Evolutionary conservation across 1,140 invertebrate species (phyloP), one percentile per base, ranked within the genome.

Genomic region (Melipona quadrifasciata): DNA sequence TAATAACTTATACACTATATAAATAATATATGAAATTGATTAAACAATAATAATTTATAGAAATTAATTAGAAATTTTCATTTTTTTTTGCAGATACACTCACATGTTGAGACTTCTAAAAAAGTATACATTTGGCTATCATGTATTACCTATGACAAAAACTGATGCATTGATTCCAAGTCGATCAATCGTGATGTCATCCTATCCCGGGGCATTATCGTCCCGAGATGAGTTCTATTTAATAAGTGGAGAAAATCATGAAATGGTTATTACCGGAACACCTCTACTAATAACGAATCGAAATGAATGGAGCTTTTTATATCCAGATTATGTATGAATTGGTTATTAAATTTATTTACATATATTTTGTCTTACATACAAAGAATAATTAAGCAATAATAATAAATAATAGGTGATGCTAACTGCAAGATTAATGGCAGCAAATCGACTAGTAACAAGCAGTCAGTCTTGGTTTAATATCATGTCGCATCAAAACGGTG

Each of bases 81-180:
- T 57, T 27, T 39, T 77, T 76, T 85, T 91, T 92, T 91, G 8
- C 84, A 96, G 96, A 80, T 99, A 98, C 91, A 96, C 96, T 39
- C 96, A 96, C 87, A 99, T 99, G 98, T 95, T 99, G 73, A 95
- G 98, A 87, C 96, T 99, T 27, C 95, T 99, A 90, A 99, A 99
- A 94, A 96, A 97, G 83, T 99, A 99, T 94, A 97, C 97, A 89
- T 97, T 99, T 80, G 96, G 96, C 85, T 98, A 97, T 91, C 97
- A 97, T 86, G 91, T 95, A 51, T 95, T 96, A 58, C 95, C 96
- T 1, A 72, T 67, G 4, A 61, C 55, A 67, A 90, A 82, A 87
- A 72, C 77, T 57, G 94, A 95, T 61, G 90, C 94, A 16, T 90
- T 94, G 3, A 96, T 97, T 39, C 96, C 97, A 2, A 97, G 97